Evolutionary conservation across 2,797 vertebrate genomes (phyloP), one percentile per base, ranked within the genome.

Genomic region (Ctenosaura bakeri): DNA sequence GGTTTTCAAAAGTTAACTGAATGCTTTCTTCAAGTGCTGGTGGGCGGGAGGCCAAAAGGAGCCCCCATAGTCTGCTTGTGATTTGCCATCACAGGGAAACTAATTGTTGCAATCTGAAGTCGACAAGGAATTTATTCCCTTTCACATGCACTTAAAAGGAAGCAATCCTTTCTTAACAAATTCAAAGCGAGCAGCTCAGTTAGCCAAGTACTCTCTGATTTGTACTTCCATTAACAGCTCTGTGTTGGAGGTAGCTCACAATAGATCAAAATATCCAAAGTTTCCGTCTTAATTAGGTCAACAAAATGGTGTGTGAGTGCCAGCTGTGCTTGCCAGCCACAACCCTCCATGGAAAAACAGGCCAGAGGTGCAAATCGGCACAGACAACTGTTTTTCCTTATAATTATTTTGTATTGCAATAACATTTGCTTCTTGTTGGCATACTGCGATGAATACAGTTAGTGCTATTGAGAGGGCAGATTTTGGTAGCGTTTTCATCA

Each of bases 1-100:
- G 93, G 93, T 91, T 88, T 94, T 94, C 90, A 91, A 91, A 91
- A 93, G 92, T 80, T 42, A 62, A 73, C 52, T 86, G 89, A 94
- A 94, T 18, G 83, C 85, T 95, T 95, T 93, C 94, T 89, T 88
- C 46, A 89, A 0, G 2, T 1, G n/a, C 85, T 81, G 18, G 87
- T 95, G 93, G 92, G 93, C 90, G 87, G 91, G 93, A 85, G 0
- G 0, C 92, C 91, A 89, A 86, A 90, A 92, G 91, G 0, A 0
- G 76, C 16, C 42, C 87, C 81, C 82, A 38, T 4, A 14, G 20
- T 0, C 87, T 76, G 91, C 77, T 92, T 95, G 94, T 91, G 93
- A 93, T 96, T 89, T 94, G 92, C 83, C 29, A 38, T 86, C 59
- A 0, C 90, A 74, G 91, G 5, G 1, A 91, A 92, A 79, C 89